phyloP scores from a whole-genome alignment of 2,797 vertebrate species.

The Cyprinodon diabolis region DNA sequence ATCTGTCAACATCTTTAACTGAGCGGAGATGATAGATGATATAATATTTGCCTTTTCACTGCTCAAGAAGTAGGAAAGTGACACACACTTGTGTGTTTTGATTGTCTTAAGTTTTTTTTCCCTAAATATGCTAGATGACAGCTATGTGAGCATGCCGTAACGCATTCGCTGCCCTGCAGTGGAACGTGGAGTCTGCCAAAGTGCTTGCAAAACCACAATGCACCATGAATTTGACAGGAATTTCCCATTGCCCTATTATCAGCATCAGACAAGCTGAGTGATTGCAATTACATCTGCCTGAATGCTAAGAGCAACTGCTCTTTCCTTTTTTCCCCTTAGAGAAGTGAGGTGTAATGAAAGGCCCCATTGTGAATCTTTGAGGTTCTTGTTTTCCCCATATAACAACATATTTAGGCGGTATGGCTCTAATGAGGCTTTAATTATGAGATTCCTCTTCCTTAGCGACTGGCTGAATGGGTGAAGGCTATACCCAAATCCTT shows the following conservation, averaged over 20 bases:
- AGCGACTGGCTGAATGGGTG: conserved; percentile 64
- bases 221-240: conserved; percentile 82
- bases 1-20: conserved; percentile 56
- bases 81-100: conserved; percentile 70
- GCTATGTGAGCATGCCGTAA: conserved; percentile 80
- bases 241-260: conserved; percentile 88
- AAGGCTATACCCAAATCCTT: conserved; percentile 62
- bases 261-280: conserved; percentile 88
- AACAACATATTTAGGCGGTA: conserved; percentile 70
- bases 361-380: conserved; percentile 78
- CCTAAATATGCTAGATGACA: conserved; percentile 81
- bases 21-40: conserved; percentile 52
- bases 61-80: conserved; percentile 51
- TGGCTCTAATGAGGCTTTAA: conserved; percentile 78
- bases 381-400: conserved; percentile 74
- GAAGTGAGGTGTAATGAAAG: conserved; percentile 78
- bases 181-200: conserved; percentile 79
- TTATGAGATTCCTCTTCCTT: conserved; percentile 78
- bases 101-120: conserved; percentile 68
- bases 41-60: conserved; percentile 57
- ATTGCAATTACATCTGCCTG: conserved; percentile 87
- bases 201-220: conserved; percentile 80
- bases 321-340: conserved; percentile 57
- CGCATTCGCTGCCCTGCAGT: conserved; percentile 79
- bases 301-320: conserved; percentile 81